Evolutionary conservation across 2,888 invertebrate species (phyloP), one percentile per base, ranked within the genome.

Genomic region (Homarus gammarus): DNA sequence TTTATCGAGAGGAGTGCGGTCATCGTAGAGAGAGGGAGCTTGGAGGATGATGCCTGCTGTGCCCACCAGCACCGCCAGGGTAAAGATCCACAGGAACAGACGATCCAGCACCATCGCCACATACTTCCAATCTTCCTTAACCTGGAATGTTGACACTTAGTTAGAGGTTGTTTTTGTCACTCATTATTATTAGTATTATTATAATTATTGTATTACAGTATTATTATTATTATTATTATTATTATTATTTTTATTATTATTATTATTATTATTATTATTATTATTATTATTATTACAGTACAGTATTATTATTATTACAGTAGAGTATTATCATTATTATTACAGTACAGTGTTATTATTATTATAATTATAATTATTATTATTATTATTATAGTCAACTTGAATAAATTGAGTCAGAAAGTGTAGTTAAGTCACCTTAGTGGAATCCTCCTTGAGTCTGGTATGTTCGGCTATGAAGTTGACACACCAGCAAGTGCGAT

Each of bases 101-200:
- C 95, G 93, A 92, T 95, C 95, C 92, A 95, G 93, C 31, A 95
- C 95, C 94, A 95, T 94, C 77, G 95, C 95, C 70, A 95, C 94
- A 93, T 94, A 95, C 92, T 95, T 95, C 95, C 95, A 95, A 93
- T 95, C 95, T 92, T 95, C 94, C 87, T 93, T 93, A 73, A 93
- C 93, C 93, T 93, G 92, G 3, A 73, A 38, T 44, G 15, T 22
- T 22, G 18, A 75, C n/a, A n/a, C n/a, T n/a, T n/a, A n/a, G n/a
- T 12, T 61, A 18, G 18, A 12, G 33, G 10, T 1, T 2, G 10
- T 31, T 44, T 36, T 12, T 27, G n/a, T n/a, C n/a, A n/a, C 8
- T 68, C 68, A 83, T 68, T n/a, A 15, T 31, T 27, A 38, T 56
- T 68, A 10, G 22, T 36, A 15, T 44, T 49, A 64, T 64, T 77